phyloP scores from a whole-genome alignment of 2,797 vertebrate species.

The Ciconia nigra region DNA sequence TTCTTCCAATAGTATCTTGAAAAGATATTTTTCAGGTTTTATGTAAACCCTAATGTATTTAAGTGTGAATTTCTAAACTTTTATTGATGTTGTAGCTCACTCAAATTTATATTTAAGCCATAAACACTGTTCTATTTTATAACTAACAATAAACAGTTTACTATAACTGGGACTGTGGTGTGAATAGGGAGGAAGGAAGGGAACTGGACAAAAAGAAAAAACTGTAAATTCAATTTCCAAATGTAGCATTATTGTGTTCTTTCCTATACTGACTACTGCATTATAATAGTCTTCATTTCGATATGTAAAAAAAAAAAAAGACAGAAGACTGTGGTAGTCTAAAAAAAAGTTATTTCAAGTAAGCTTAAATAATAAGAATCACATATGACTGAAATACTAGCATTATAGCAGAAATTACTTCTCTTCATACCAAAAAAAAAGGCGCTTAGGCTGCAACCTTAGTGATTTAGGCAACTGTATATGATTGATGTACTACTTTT shows the following conservation, averaged over 20 bases:
- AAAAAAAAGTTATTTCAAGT: not conserved
- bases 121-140: not conserved
- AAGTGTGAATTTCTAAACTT: not conserved
- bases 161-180: not conserved
- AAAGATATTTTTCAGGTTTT: not conserved
- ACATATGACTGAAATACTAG: not conserved
- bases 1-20: not conserved
- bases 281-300: not conserved
- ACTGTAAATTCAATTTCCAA: not conserved
- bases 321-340: not conserved
- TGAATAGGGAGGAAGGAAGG: not conserved
- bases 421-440: not conserved
- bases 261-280: not conserved
- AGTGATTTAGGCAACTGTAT: not conserved
- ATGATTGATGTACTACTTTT: not conserved
- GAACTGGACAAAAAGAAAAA: not conserved
- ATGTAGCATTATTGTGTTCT: not conserved
- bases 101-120: not conserved
- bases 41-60: not conserved
- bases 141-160: not conserved
- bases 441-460: not conserved
- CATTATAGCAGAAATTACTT: not conserved
- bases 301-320: not conserved
- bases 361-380: not conserved
- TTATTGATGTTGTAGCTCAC: not conserved